A percentile compares a stretch with the other conserved stretches of the same genome.
Conservation (phyloP, 2,888 invertebrate species). For the Agrotis exclamationis region DNA sequence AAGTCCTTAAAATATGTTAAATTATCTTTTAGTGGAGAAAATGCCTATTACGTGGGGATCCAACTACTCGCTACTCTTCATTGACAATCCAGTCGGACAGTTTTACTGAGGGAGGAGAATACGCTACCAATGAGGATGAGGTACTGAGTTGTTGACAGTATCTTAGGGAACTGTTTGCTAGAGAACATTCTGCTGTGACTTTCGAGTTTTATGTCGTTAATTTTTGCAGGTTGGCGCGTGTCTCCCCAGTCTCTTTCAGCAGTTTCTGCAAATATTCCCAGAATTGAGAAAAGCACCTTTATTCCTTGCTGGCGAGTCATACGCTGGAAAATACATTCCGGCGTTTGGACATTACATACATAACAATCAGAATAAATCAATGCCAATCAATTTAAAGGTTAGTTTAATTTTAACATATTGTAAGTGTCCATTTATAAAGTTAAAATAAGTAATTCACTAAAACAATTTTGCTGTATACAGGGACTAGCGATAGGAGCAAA, state of each 20-base stretch:
- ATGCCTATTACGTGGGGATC: conserved; percentile 35
- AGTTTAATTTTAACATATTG: neutral
- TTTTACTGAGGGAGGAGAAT: conserved; percentile 37
- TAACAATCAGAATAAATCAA: conserved; percentile 55
- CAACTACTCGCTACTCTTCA: conserved; percentile 86
- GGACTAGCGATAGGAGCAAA: conserved; percentile 61
- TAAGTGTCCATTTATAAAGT: neutral
- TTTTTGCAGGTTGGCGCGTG: conserved; percentile 65
- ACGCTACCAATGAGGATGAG: conserved; percentile 58
- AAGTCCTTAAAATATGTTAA: too few species aligned
- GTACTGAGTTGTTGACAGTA: conserved; percentile 1
- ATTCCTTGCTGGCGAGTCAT: conserved; percentile 88
- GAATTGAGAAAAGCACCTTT: conserved; percentile 81
- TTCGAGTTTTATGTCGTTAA: conserved; percentile 62
- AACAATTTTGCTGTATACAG: conserved; percentile 11
- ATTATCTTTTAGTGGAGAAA: conserved; percentile 37
- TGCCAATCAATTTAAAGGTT: conserved; percentile 68
- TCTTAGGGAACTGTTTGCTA: conserved; percentile 72
- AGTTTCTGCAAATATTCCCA: conserved; percentile 76
- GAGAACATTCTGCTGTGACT: conserved; percentile 79
- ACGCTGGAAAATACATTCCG: conserved; percentile 88
- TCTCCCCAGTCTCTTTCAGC: conserved; percentile 18
- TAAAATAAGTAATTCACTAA: neutral
- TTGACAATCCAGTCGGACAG: conserved; percentile 91
- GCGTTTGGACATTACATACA: conserved; percentile 71